A percentile compares a stretch with the other conserved stretches of the same genome.
Evolutionary conservation across 2,888 invertebrate species (phyloP).

Genomic region (Chorisops tibialis): DNA sequence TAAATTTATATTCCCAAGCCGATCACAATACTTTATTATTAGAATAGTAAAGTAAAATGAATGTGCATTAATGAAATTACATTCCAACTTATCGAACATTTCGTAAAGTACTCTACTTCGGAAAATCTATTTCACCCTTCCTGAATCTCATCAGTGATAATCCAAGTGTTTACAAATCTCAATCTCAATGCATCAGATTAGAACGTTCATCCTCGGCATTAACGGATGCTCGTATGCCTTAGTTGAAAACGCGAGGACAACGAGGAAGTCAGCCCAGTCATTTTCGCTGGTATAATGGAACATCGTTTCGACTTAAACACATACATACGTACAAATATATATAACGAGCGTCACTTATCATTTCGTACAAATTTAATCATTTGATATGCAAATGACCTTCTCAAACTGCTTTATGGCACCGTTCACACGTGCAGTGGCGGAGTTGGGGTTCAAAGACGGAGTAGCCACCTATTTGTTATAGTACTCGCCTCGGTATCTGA

Average conservation of each 20-base stretch:
- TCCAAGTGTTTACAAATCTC: conserved; percentile 26
- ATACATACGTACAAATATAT: background rate
- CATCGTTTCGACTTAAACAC: background rate
- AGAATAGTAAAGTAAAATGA: too few relatives aligned
- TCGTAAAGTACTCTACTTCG: too few relatives aligned
- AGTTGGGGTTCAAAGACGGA: too few relatives aligned
- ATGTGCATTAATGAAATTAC: too few relatives aligned
- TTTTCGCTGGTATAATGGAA: too few relatives aligned
- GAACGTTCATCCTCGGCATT: conserved; percentile 8
- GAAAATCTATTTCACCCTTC: too few relatives aligned
- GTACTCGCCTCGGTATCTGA: too few relatives aligned
- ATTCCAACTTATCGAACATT: too few relatives aligned
- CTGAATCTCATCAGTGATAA: conserved; percentile 1
- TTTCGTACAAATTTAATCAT: conserved; percentile 29
- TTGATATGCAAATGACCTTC: conserved; percentile 29
- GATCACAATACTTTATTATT: too few relatives aligned
- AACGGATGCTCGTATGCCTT: background rate
- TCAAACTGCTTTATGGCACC: background rate
- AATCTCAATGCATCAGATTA: conserved; percentile 27
- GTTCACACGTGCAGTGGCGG: background rate
- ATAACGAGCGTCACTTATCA: conserved; percentile 26
- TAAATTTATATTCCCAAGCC: too few relatives aligned
- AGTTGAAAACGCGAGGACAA: background rate
- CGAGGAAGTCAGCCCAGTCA: background rate
- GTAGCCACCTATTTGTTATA: too few relatives aligned